Percentiles rank a stretch among this genome's conserved stretches.
Conservation (phyloP, 2,113 vertebrate species). For the Coreoperca whiteheadi region DNA sequence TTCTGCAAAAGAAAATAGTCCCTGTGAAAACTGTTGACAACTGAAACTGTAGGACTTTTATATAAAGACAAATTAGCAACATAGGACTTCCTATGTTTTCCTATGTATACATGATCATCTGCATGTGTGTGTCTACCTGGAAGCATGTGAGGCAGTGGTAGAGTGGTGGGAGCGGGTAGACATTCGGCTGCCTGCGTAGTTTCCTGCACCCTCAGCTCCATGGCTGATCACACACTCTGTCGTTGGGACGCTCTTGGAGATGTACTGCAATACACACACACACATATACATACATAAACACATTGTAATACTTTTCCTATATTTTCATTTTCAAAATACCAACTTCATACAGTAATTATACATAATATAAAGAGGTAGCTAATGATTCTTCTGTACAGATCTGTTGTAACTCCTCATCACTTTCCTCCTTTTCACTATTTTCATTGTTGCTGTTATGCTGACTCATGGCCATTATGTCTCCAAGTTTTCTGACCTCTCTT, state of each 20-base stretch:
- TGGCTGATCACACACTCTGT: constrained; percentile 95
- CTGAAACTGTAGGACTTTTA: background rate
- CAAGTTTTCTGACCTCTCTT: constrained; percentile 39
- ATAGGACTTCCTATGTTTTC: background rate
- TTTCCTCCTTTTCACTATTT: background rate
- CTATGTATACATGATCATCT: background rate
- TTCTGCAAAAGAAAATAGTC: background rate
- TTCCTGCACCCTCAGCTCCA: constrained; percentile 91
- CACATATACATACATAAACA: background rate
- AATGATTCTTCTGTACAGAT: background rate
- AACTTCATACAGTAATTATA: background rate
- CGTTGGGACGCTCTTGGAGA: constrained; percentile 93
- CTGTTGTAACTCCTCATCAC: constrained; percentile 2
- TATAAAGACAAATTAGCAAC: too few species aligned
- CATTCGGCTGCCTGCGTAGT: constrained; percentile 94
- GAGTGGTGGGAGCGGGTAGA: constrained; percentile 96
- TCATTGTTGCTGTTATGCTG: constrained; percentile 46
- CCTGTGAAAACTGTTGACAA: background rate
- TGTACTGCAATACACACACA: constrained; percentile 86
- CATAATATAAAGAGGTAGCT: background rate
- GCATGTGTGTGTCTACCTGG: constrained; percentile 82
- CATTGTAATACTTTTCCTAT: background rate
- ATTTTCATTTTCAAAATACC: background rate
- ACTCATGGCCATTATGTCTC: constrained; percentile 50
- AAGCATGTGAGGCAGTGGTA: constrained; percentile 94